phyloP scores from a whole-genome alignment of 2,797 vertebrate genomes.

The Chaunax sp. region DNA sequence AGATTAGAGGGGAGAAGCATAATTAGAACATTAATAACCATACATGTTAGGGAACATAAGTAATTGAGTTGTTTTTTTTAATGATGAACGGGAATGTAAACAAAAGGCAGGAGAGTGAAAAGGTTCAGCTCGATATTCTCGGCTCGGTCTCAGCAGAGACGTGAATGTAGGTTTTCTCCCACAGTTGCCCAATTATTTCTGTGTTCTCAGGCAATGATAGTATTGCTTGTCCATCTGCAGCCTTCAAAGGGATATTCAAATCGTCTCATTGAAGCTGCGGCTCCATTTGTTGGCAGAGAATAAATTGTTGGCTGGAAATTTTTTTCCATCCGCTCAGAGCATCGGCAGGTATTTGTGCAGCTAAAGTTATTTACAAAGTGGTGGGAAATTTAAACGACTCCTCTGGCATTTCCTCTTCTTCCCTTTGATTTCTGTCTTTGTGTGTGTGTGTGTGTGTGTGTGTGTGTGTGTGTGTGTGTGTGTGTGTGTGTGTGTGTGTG shows the following conservation, averaged over 20 bases:
- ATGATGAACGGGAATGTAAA: conserved; percentile 73
- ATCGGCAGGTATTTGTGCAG: conserved; percentile 71
- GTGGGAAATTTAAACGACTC: conserved; percentile 67
- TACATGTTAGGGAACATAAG: conserved; percentile 74
- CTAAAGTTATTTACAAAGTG: conserved; percentile 76
- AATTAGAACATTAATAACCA: conserved; percentile 82
- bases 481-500: background rate
- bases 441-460: background rate
- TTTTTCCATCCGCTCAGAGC: conserved; percentile 50
- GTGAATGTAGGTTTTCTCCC: conserved; percentile 56
- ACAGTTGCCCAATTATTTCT: conserved; percentile 77
- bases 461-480: conserved; percentile 7
- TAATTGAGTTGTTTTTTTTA: conserved; percentile 65
- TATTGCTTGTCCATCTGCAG: conserved; percentile 74
- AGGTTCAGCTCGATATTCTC: conserved; percentile 69
- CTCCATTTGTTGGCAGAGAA: conserved; percentile 67
- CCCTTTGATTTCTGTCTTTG: conserved; percentile 27
- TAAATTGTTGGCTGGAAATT: conserved; percentile 68
- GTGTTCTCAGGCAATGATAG: conserved; percentile 73
- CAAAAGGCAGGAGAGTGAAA: conserved; percentile 71
- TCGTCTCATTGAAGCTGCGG: conserved; percentile 64
- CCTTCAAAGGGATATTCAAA: conserved; percentile 78
- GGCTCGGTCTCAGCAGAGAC: conserved; percentile 60
- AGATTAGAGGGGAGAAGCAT: conserved; percentile 72
- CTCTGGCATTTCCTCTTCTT: conserved; percentile 47